Conservation (phyloP, 2,888 invertebrate genomes). For the Drosophila rubida region DNA sequence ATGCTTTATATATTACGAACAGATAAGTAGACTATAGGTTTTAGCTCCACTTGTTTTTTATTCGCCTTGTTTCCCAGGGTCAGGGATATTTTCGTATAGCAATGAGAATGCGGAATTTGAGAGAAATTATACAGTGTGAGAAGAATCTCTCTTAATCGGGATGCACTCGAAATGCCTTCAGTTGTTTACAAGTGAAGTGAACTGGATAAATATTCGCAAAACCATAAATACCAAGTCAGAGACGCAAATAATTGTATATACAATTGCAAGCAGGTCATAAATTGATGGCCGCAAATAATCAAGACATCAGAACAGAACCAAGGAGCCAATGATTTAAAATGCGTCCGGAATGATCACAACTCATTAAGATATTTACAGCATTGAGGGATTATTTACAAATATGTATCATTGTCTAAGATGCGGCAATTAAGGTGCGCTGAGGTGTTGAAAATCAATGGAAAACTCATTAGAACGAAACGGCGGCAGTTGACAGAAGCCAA, state of each 20-base stretch:
- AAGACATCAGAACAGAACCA: constrained; percentile 11
- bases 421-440: constrained; percentile 69
- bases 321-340: constrained; percentile 56
- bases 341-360: constrained; percentile 47
- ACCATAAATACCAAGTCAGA: constrained; percentile 57
- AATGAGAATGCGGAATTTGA: not conserved
- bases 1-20: no score
- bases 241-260: constrained; percentile 59
- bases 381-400: constrained; percentile 45
- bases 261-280: constrained; percentile 46
- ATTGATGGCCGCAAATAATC: constrained; percentile 44
- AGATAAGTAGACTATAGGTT: constrained; percentile 14
- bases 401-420: constrained; percentile 34
- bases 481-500: constrained; percentile 84
- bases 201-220: constrained; percentile 54
- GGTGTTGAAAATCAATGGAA: constrained; percentile 80
- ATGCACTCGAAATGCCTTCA: constrained; percentile 41
- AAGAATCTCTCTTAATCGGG: constrained; percentile 7
- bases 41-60: not conserved
- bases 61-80: constrained; percentile 8
- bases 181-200: constrained; percentile 39
- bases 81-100: constrained; percentile 25
- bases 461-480: constrained; percentile 83
- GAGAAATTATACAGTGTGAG: not conserved
- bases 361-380: constrained; percentile 69